These are phyloP conservation scores for Scaptomyza caliginosa DNA, from an alignment of 2,888 invertebrate species.

Conservation along the genomic window DNA sequence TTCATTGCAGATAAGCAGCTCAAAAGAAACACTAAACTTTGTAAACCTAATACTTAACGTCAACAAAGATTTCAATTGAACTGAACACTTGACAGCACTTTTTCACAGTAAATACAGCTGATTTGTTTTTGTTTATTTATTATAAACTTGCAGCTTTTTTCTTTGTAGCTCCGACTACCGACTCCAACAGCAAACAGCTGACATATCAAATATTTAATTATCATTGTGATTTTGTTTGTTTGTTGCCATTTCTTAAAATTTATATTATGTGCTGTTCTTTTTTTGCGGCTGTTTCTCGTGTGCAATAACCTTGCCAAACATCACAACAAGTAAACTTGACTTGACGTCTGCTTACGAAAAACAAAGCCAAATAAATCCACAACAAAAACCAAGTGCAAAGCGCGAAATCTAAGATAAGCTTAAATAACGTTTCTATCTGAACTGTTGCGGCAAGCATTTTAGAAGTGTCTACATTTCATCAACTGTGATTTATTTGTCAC, in stretches of 20 bases:
- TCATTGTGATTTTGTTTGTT: constrained; percentile 35
- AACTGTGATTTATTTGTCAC: constrained; percentile 36
- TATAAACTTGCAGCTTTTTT: background rate
- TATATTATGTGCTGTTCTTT: constrained; percentile 38
- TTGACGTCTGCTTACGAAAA: constrained; percentile 42
- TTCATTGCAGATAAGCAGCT: too few relatives aligned
- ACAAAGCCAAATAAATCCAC: constrained; percentile 15
- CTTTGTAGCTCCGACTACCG: constrained; percentile 48
- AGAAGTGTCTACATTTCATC: constrained; percentile 60
- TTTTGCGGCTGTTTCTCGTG: constrained; percentile 38
- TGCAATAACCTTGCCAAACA: constrained; percentile 64
- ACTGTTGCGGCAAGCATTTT: constrained; percentile 46
- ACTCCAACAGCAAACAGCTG: constrained; percentile 50
- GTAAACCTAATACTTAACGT: background rate
- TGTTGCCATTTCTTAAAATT: constrained; percentile 33
- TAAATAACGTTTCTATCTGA: constrained; percentile 39
- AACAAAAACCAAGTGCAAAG: constrained; percentile 19
- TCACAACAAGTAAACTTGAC: constrained; percentile 46
- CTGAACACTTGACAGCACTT: constrained; percentile 10
- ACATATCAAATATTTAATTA: constrained; percentile 72
- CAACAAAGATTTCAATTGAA: background rate
- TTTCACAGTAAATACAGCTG: background rate
- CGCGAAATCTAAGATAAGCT: constrained; percentile 67
- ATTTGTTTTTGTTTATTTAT: constrained; percentile 2
- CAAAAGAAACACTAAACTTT: background rate